phyloP scores from a whole-genome alignment of 2,797 vertebrate genomes.

The Rhynchotus rufescens region DNA sequence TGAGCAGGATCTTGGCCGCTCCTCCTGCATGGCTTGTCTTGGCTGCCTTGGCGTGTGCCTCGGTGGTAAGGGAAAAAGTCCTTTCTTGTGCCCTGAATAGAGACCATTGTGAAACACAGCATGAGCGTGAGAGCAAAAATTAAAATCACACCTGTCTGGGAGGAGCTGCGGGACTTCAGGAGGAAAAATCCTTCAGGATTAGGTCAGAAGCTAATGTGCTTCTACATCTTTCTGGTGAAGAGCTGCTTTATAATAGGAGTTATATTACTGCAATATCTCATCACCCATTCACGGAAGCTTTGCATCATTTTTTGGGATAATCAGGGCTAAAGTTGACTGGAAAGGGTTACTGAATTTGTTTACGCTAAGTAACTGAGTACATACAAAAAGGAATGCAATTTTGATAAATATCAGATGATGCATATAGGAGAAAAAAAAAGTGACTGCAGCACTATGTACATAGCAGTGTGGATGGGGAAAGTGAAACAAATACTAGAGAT shows the following conservation, averaged over 20 bases:
- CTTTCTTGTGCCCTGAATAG: fast-evolving
- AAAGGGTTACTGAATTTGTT: not conserved
- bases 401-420: not conserved
- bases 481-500: not conserved
- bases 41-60: not conserved
- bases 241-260: not conserved
- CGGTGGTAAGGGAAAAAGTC: not conserved
- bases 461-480: not conserved
- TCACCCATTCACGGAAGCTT: not conserved
- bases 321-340: not conserved
- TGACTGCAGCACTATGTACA: fast-evolving
- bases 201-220: not conserved
- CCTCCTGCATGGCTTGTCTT: not conserved
- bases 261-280: not conserved
- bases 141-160: not conserved
- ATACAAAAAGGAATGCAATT: not conserved
- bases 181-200: not conserved
- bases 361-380: not conserved
- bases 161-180: not conserved
- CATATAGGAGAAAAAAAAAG: not conserved
- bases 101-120: too few species aligned
- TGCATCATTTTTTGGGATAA: not conserved
- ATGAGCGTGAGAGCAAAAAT: not conserved
- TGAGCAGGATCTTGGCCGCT: not conserved
- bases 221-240: not conserved